phyloP scores from a whole-genome alignment of 2,113 vertebrate species.

The Corvus moneduloides region DNA sequence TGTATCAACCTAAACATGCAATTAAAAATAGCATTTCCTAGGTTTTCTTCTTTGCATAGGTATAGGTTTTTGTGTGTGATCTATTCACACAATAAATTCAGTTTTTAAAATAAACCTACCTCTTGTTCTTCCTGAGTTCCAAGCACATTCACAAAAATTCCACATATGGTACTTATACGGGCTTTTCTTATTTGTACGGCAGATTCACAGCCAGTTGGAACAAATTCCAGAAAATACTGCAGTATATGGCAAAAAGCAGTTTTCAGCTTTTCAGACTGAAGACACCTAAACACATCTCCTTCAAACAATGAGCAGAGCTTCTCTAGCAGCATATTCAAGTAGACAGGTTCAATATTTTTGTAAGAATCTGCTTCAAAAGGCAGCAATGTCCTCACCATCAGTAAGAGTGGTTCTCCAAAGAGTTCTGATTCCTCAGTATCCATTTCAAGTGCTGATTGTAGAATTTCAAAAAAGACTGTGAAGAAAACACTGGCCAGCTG shows the following conservation, averaged over 20 bases:
- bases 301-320: constrained; percentile 80
- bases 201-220: constrained; percentile 82
- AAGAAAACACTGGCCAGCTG: constrained; percentile 83
- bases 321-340: constrained; percentile 86
- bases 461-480: constrained; percentile 77
- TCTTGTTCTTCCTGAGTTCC: constrained; percentile 80
- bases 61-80: background rate
- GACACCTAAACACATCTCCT: constrained; percentile 63
- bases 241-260: constrained; percentile 83
- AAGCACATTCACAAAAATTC: constrained; percentile 75
- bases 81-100: background rate
- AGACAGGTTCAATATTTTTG: constrained; percentile 80
- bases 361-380: constrained; percentile 69
- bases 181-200: constrained; percentile 76
- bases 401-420: constrained; percentile 80
- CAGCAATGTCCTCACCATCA: constrained; percentile 80
- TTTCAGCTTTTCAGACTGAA: constrained; percentile 78
- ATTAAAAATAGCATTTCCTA: background rate
- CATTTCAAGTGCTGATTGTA: constrained; percentile 72
- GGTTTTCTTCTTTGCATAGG: background rate
- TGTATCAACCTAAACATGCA: background rate
- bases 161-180: constrained; percentile 78
- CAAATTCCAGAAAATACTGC: constrained; percentile 82
- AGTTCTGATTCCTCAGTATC: constrained; percentile 61
- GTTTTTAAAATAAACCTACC: constrained; percentile 69